Conservation (phyloP, 2,113 vertebrate species). For the Istiophorus platypterus region DNA sequence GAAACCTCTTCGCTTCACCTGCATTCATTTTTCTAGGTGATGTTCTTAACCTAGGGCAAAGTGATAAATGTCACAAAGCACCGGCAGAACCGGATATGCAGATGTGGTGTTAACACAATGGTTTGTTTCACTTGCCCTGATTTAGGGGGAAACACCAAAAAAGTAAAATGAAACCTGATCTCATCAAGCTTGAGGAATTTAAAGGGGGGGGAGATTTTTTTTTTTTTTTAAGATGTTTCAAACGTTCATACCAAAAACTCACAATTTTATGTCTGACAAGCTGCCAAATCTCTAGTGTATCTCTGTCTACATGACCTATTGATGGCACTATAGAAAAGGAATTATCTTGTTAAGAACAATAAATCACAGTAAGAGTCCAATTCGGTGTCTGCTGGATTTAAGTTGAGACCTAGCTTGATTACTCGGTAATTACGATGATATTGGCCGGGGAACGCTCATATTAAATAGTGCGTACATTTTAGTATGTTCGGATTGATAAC, state of each 20-base stretch:
- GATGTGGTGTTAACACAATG: not conserved
- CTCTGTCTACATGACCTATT: not conserved
- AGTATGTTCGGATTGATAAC: not conserved
- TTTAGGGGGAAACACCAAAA: not conserved
- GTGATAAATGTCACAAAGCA: conserved; percentile 6
- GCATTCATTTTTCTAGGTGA: not conserved
- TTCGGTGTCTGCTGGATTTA: not conserved
- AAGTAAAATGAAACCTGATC: not conserved
- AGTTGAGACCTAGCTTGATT: not conserved
- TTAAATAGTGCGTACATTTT: not conserved
- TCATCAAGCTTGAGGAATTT: not conserved
- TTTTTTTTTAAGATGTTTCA: not conserved
- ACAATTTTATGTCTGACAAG: not conserved
- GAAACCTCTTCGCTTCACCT: not conserved
- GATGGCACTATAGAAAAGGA: not conserved
- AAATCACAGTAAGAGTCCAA: not conserved
- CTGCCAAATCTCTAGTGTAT: not conserved
- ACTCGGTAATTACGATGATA: not conserved
- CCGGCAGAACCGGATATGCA: not conserved
- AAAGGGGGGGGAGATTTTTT: not conserved
- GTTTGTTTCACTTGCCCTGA: conserved; percentile 1
- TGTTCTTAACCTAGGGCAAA: conserved; percentile 1
- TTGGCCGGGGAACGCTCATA: not conserved
- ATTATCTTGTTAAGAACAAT: not conserved
- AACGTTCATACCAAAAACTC: not conserved